phyloP scores from a whole-genome alignment of 1,140 invertebrate species.

The Sycophila sp. region DNA sequence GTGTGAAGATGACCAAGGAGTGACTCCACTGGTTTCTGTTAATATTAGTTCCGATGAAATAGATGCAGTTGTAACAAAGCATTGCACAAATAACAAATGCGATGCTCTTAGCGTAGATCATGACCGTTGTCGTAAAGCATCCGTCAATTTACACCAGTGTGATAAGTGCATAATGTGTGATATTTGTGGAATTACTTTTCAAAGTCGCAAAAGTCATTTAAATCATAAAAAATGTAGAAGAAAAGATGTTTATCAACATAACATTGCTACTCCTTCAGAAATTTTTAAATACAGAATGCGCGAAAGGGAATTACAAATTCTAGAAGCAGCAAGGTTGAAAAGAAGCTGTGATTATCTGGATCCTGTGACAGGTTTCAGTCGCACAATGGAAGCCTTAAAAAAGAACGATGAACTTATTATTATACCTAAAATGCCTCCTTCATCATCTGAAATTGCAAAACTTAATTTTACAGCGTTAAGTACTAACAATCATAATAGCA shows the following conservation, averaged over 20 bases:
- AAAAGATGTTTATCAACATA: conserved; percentile 55
- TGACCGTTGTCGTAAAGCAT: conserved; percentile 55
- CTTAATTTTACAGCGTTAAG: background rate
- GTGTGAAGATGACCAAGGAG: conserved; percentile 50
- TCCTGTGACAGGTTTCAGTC: conserved; percentile 47
- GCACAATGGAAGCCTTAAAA: conserved; percentile 52
- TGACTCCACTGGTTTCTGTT: conserved; percentile 52
- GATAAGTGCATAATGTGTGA: conserved; percentile 53
- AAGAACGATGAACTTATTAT: conserved; percentile 61
- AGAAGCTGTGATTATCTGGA: conserved; percentile 54
- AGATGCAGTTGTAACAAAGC: conserved; percentile 53
- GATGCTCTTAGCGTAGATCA: conserved; percentile 62
- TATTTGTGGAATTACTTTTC: conserved; percentile 52
- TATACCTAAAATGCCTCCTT: conserved; percentile 52
- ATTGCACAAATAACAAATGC: conserved; percentile 53
- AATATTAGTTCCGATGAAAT: conserved; percentile 56
- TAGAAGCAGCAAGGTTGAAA: conserved; percentile 48
- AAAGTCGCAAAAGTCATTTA: conserved; percentile 50
- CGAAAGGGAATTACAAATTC: conserved; percentile 57
- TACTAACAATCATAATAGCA: background rate
- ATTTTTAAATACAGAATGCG: conserved; percentile 58
- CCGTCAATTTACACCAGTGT: conserved; percentile 49
- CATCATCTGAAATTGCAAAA: conserved; percentile 29
- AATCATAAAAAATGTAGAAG: conserved; percentile 57
- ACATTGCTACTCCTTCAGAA: conserved; percentile 46